Evolutionary conservation across 2,113 vertebrate genomes (phyloP), one percentile per base, ranked within the genome.

Genomic region (Pimephales promelas): DNA sequence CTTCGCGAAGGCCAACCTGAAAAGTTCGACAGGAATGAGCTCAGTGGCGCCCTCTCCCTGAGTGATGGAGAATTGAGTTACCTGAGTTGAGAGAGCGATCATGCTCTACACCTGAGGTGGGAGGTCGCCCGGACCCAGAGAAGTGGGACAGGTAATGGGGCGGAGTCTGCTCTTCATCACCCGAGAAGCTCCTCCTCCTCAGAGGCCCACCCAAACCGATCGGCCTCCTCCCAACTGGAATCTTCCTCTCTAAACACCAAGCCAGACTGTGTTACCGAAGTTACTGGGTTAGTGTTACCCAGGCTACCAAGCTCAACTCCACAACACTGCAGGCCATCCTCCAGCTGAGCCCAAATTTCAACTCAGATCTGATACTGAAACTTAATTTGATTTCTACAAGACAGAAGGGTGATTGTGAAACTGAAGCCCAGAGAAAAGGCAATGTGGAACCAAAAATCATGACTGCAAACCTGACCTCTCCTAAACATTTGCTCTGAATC

Each of bases 231-330:
- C 94, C 96, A 94, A 96, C 89, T 87, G 95, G 95, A 90, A 95
- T 96, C 96, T 97, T 98, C 96, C 97, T 96, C 93, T 98, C 97
- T 98, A 97, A 96, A 98, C 92, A 97, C 95, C 94, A 97, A 96
- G 95, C 94, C 96, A 97, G 93, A 96, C 94, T 95, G 89, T 90
- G 95, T 97, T 90, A 97, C 95, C 92, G 94, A 94, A 16, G 83
- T 75, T 82, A 83, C 86, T 79, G 68, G 47, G 68, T 54, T 54
- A 54, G 52, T 54, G 73, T 75, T 59, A 45, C 56, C 76, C 80
- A 84, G 56, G 52, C 72, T 83, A 90, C 85, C 85, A 43, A 74
- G 85, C 76, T 77, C 89, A 83, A 90, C 81, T 61, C 75, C 81
- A 62, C 74, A 81, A 76, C 49, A 74, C 24, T 66, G 68, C 45